Evolutionary conservation across 2,797 vertebrate genomes (phyloP).

Genomic region (Gorsachius magnificus): DNA sequence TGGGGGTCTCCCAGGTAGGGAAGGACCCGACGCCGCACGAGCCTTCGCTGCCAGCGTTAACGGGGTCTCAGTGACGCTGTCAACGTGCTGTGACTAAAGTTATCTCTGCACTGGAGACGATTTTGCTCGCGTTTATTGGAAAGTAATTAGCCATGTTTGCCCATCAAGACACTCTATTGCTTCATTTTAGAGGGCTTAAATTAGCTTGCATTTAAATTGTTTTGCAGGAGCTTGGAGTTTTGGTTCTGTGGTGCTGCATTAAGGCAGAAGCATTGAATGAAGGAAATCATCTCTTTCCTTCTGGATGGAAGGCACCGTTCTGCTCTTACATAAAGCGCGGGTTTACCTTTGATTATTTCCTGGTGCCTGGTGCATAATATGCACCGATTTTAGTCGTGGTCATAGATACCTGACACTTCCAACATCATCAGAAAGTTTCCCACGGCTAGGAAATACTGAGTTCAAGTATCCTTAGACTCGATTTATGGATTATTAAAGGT

Average conservation of each 20-base stretch:
- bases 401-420: background rate
- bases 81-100: background rate
- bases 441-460: background rate
- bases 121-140: background rate
- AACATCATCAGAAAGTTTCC: background rate
- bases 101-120: background rate
- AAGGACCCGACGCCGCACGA: fast-evolving
- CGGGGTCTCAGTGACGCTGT: background rate
- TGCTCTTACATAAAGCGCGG: background rate
- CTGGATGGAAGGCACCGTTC: background rate
- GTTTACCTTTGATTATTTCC: background rate
- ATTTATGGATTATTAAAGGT: background rate
- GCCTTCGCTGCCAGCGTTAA: background rate
- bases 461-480: background rate
- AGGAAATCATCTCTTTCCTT: background rate
- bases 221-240: background rate
- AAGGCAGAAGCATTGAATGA: background rate
- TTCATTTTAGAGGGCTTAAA: background rate
- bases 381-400: background rate
- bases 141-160: background rate
- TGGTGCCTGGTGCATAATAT: background rate
- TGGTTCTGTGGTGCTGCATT: background rate
- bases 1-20: background rate
- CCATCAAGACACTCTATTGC: background rate
- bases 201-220: background rate